A percentile compares a stretch with the other conserved stretches of the same genome.
phyloP scores from a whole-genome alignment of 2,888 invertebrate genomes.

The Lucinisca nassula region DNA sequence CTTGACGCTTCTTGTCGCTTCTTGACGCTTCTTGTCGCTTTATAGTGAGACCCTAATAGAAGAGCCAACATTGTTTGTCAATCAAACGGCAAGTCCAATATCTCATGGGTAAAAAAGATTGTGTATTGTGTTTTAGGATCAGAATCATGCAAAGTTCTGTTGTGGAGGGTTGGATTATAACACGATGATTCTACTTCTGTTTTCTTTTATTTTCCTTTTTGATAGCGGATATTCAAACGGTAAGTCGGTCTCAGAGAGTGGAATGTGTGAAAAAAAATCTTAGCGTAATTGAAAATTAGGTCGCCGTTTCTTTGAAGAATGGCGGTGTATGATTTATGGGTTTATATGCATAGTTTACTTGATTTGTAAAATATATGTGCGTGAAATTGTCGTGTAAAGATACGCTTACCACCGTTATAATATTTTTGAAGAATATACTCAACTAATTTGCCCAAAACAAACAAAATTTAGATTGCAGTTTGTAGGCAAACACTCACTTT shows the following conservation, averaged over 20 bases:
- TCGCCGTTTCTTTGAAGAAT: background rate
- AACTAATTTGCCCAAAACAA: too few species aligned
- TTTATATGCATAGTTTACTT: background rate
- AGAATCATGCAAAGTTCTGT: background rate
- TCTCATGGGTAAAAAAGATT: background rate
- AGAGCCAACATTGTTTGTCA: slow-evolving; percentile 14
- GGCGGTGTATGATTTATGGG: background rate
- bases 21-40: too few species aligned
- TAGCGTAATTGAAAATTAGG: background rate
- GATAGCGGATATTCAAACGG: background rate
- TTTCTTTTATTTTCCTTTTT: background rate
- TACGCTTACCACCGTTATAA: too few species aligned
- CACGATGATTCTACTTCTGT: background rate
- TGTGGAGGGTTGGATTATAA: background rate
- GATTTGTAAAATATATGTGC: background rate
- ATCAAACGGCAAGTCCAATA: background rate
- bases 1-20: too few species aligned
- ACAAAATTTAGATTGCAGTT: too few species aligned
- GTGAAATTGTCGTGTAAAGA: background rate
- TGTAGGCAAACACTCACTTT: too few species aligned
- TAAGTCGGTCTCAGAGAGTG: too few species aligned
- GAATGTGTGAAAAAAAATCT: background rate
- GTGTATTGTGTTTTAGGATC: slow-evolving; percentile 1
- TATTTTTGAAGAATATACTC: too few species aligned
- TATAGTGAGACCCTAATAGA: too few species aligned